A percentile compares a stretch with the other conserved stretches of the same genome.
These are phyloP conservation scores for Glyptemys insculpta DNA, from an alignment of 2,797 vertebrate genomes.

Conservation along the genomic window DNA sequence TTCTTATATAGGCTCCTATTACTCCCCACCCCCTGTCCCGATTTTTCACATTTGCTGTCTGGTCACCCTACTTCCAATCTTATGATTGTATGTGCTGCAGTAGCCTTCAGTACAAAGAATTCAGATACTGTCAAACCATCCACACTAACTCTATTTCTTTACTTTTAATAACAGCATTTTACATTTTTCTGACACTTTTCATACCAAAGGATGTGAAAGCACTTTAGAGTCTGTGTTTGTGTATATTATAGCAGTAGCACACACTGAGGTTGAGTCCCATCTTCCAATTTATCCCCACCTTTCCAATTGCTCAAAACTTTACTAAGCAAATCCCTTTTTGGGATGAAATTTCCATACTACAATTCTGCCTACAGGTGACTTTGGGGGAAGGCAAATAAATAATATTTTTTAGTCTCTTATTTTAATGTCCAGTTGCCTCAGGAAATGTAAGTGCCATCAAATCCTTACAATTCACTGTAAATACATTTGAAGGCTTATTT, in stretches of 20 bases:
- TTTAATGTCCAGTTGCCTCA: background rate
- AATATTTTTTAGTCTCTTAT: background rate
- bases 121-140: background rate
- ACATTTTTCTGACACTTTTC: background rate
- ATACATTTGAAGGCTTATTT: background rate
- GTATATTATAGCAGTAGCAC: background rate
- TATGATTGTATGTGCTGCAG: background rate
- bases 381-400: fast-evolving
- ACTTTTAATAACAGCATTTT: background rate
- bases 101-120: background rate
- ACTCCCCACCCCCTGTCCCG: too few relatives aligned
- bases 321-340: background rate
- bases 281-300: background rate
- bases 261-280: background rate
- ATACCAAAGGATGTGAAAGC: background rate
- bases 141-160: background rate
- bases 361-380: background rate
- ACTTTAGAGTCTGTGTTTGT: background rate
- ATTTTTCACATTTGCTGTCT: too few relatives aligned
- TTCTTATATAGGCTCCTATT: too few relatives aligned
- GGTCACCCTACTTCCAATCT: too few relatives aligned
- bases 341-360: background rate
- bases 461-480: background rate
- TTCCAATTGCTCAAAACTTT: background rate
- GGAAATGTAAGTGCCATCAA: background rate